Conservation (phyloP, 1,140 invertebrate genomes). For the Macrotrachela quadricornifera region DNA sequence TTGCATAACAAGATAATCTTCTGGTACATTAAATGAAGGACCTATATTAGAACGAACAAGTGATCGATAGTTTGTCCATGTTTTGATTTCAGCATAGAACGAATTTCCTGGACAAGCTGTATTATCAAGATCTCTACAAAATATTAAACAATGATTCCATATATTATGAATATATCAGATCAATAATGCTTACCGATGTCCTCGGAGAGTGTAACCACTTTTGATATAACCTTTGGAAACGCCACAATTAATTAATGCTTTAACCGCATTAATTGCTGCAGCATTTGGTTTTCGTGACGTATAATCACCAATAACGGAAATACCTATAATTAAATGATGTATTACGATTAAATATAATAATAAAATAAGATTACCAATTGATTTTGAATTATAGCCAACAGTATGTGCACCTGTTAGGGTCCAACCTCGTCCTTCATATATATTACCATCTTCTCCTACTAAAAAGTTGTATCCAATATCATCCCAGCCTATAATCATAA, state of each 20-base stretch:
- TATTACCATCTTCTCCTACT: conserved; percentile 16
- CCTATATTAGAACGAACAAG: too few species aligned
- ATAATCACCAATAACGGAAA: conserved; percentile 43
- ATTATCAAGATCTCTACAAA: too few species aligned
- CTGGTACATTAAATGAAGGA: too few species aligned
- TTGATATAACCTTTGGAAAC: conserved; percentile 10
- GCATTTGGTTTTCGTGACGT: conserved; percentile 11
- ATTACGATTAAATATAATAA: too few species aligned
- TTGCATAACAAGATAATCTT: too few species aligned
- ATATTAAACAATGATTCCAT: too few species aligned
- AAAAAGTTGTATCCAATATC: conserved; percentile 18
- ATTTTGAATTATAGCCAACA: conserved; percentile 39
- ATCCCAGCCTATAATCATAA: conserved; percentile 4
- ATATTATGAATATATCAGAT: too few species aligned
- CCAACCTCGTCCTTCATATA: conserved; percentile 14
- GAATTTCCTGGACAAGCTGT: too few species aligned
- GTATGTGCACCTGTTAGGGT: conserved; percentile 41
- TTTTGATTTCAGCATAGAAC: too few species aligned
- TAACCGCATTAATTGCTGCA: conserved; percentile 11
- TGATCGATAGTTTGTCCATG: too few species aligned
- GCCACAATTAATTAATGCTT: conserved; percentile 14
- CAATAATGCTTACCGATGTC: conserved; percentile 5
- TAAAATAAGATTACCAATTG: conserved; percentile 22
- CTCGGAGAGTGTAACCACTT: conserved; percentile 13
- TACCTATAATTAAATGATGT: neutral